A percentile compares a stretch with the other conserved stretches of the same genome.
Conservation (phyloP, 2,797 vertebrate species). For the Cirrhinus molitorella region DNA sequence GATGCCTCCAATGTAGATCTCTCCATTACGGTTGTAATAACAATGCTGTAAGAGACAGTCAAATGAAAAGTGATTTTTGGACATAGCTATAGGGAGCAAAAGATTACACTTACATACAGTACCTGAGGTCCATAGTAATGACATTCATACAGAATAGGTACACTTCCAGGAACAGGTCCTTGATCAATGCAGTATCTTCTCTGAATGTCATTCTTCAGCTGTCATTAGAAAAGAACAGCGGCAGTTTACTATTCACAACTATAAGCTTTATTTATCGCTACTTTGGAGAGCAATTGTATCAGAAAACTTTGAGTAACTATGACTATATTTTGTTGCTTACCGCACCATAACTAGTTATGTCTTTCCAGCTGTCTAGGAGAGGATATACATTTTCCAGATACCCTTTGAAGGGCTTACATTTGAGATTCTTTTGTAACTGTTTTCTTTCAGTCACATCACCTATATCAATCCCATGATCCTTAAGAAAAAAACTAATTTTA, state of each 20-base stretch:
- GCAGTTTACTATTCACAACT: neutral
- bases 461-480: constrained; percentile 61
- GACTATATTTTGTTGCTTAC: too few relatives aligned
- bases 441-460: too few relatives aligned
- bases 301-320: too few relatives aligned
- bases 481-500: constrained; percentile 16
- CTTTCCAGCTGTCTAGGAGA: too few relatives aligned
- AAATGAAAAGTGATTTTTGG: neutral
- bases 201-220: constrained; percentile 70
- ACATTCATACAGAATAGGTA: constrained; percentile 70
- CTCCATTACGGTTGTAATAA: constrained; percentile 58
- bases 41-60: constrained; percentile 33
- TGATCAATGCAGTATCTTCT: constrained; percentile 71
- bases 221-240: neutral
- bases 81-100: neutral
- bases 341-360: too few relatives aligned
- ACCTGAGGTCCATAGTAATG: constrained; percentile 71
- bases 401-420: too few relatives aligned
- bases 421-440: too few relatives aligned
- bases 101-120: neutral
- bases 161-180: constrained; percentile 70
- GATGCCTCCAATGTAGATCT: constrained; percentile 73
- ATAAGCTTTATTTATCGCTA: neutral
- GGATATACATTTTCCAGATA: too few relatives aligned
- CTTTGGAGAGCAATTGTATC: neutral